Evolutionary conservation across 2,888 invertebrate species (phyloP).

Genomic region (Eupithecia dodoneata): DNA sequence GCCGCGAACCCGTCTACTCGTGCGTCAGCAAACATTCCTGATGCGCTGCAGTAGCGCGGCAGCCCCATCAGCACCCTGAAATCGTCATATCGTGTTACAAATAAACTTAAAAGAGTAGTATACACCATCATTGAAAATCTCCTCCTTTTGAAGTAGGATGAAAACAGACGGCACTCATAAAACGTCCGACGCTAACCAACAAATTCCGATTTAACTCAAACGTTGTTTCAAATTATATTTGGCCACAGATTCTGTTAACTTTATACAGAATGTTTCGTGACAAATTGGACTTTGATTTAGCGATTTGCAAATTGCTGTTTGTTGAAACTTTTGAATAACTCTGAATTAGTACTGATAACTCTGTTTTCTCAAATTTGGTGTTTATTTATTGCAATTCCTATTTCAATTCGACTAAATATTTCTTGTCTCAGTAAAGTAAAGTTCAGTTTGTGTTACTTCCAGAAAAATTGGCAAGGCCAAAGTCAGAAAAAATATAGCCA

Average conservation of each 20-base stretch:
- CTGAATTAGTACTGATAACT: neutral
- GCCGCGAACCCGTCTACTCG: too few relatives aligned
- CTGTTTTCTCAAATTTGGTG: neutral
- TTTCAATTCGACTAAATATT: neutral
- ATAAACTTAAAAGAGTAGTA: neutral
- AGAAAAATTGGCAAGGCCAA: too few relatives aligned
- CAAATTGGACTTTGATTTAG: conserved; percentile 40
- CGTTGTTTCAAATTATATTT: conserved; percentile 42
- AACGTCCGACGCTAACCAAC: neutral
- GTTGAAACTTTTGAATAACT: conserved; percentile 27
- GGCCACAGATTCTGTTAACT: conserved; percentile 44
- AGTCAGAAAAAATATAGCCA: too few relatives aligned
- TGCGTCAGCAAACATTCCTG: too few relatives aligned
- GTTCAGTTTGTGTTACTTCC: neutral
- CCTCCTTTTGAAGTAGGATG: neutral
- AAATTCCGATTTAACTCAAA: conserved; percentile 32
- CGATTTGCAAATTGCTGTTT: conserved; percentile 35
- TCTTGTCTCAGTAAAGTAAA: neutral
- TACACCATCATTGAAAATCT: neutral
- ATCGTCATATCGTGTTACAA: neutral
- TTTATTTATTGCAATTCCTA: neutral
- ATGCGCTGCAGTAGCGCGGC: too few relatives aligned
- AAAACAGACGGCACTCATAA: neutral
- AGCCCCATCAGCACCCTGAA: too few relatives aligned
- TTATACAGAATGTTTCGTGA: conserved; percentile 43